Conservation (phyloP, 2,113 vertebrate genomes). For the Leucopsar rothschildi region DNA sequence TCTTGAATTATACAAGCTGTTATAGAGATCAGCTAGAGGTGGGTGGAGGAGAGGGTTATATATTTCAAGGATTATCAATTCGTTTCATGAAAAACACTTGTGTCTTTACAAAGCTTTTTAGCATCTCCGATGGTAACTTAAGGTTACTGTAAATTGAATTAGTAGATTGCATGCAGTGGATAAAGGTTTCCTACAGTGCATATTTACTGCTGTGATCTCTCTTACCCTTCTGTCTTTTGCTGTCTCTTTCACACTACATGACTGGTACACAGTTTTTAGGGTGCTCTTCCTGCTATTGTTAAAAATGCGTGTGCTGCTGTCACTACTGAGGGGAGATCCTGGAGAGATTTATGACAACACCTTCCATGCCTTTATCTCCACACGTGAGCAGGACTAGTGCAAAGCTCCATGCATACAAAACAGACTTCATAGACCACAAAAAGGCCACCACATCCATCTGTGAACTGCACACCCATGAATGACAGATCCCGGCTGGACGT, state of each 20-base stretch:
- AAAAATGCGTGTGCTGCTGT: background rate
- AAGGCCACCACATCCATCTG: background rate
- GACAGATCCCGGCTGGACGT: background rate
- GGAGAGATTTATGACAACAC: background rate
- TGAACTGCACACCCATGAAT: background rate
- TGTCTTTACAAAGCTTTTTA: conserved; percentile 5
- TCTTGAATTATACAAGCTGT: background rate
- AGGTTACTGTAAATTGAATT: background rate
- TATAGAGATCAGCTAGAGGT: background rate
- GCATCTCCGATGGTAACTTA: background rate
- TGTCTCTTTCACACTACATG: background rate
- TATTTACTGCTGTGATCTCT: background rate
- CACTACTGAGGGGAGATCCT: background rate
- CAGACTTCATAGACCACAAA: background rate
- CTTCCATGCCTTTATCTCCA: background rate
- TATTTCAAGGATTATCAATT: background rate
- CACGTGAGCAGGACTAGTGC: background rate
- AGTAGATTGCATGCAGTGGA: background rate
- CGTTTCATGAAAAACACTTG: background rate
- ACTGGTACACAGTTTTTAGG: background rate
- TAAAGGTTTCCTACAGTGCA: background rate
- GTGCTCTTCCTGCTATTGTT: background rate
- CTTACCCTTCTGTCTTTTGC: background rate
- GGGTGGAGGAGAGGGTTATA: background rate
- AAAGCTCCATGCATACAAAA: background rate